phyloP scores from a whole-genome alignment of 2,888 invertebrate genomes.

The Tetanocera ferruginea region DNA sequence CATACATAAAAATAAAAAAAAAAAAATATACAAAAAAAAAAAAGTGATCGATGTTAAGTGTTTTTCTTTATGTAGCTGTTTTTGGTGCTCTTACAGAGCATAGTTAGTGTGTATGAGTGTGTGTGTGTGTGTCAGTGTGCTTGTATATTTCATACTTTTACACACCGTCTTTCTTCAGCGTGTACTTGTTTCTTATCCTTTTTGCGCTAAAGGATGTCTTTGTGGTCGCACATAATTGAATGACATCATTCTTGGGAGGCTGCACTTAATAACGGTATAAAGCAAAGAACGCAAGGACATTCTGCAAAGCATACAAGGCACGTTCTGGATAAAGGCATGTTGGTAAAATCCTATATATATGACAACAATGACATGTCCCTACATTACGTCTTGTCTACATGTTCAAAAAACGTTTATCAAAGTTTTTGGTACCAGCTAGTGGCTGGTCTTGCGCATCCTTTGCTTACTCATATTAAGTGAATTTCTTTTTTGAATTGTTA shows the following conservation, averaged over 20 bases:
- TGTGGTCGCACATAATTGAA: slow-evolving; percentile 18
- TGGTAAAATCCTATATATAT: no score
- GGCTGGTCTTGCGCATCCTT: neutral
- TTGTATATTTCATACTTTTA: neutral
- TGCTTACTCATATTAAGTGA: neutral
- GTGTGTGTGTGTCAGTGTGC: neutral
- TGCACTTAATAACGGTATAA: neutral
- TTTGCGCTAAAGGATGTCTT: slow-evolving; percentile 5
- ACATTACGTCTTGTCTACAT: no score
- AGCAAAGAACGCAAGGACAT: neutral
- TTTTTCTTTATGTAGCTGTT: neutral
- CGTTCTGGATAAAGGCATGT: neutral
- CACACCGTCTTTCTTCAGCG: neutral
- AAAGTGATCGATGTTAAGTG: slow-evolving; percentile 11
- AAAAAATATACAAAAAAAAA: neutral
- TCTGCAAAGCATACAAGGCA: neutral
- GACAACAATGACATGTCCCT: no score
- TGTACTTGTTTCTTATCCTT: neutral
- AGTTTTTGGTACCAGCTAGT: neutral
- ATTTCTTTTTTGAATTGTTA: neutral
- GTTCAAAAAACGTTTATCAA: neutral
- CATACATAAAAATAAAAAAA: neutral
- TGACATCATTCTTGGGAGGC: slow-evolving; percentile 6
- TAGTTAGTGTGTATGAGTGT: neutral
- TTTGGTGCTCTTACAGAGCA: neutral